Conservation (phyloP, 2,888 invertebrate genomes). For the Dorcus parallelipipedus region DNA sequence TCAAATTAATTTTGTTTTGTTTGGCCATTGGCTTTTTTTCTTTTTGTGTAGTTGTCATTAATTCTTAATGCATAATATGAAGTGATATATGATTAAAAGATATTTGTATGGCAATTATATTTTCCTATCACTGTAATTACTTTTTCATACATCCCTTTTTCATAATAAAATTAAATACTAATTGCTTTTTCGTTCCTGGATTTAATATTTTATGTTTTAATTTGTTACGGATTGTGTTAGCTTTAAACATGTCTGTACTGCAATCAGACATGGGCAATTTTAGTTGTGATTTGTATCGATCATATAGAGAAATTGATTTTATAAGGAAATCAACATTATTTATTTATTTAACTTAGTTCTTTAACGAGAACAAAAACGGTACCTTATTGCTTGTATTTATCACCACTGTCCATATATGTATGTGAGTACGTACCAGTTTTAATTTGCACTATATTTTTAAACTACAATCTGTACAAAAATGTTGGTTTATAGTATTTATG, state of each 20-base stretch:
- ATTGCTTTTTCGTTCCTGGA: neutral
- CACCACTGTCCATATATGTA: constrained; percentile 6
- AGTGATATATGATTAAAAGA: constrained; percentile 16
- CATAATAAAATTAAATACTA: constrained; percentile 4
- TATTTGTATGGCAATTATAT: constrained; percentile 33
- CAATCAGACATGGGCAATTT: constrained; percentile 5
- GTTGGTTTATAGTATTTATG: constrained; percentile 12
- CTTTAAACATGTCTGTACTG: constrained; percentile 7
- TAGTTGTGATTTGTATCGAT: constrained; percentile 13
- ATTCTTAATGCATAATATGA: neutral
- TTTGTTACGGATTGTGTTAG: constrained; percentile 3
- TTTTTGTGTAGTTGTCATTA: neutral
- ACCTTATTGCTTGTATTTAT: neutral
- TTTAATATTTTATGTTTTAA: constrained; percentile 4
- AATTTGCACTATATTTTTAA: neutral
- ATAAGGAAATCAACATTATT: constrained; percentile 5
- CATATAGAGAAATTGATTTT: constrained; percentile 6
- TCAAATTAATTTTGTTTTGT: too few species aligned
- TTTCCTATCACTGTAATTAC: constrained; percentile 34
- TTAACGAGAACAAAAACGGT: constrained; percentile 2
- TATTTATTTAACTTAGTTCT: constrained; percentile 15
- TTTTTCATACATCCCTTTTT: constrained; percentile 12
- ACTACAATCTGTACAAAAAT: constrained; percentile 11
- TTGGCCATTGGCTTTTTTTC: neutral
- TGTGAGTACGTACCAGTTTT: neutral